phyloP scores from a whole-genome alignment of 2,888 invertebrate species.

The Panorpa germanica region DNA sequence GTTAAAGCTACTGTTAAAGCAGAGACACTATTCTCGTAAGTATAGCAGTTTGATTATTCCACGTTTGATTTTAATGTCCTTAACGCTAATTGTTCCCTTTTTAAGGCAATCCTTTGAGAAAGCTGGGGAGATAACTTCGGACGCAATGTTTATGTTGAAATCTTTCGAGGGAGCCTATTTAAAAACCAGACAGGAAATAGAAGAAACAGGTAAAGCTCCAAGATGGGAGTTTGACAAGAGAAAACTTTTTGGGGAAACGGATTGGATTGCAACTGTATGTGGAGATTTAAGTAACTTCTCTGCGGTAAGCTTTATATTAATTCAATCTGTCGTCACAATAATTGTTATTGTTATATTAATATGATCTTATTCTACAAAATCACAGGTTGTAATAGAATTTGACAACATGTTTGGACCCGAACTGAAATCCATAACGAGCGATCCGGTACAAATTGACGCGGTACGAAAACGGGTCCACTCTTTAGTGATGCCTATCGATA shows the following conservation, averaged over 20 bases:
- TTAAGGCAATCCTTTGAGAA: slow-evolving; percentile 30
- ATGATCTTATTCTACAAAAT: slow-evolving; percentile 11
- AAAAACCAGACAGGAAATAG: slow-evolving; percentile 64
- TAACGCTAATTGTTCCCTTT: slow-evolving; percentile 10
- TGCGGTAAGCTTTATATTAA: slow-evolving; percentile 27
- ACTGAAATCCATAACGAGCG: slow-evolving; percentile 68
- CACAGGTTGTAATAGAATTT: slow-evolving; percentile 63
- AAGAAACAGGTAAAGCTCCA: slow-evolving; percentile 63
- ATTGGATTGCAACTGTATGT: slow-evolving; percentile 68
- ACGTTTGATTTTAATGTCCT: neutral
- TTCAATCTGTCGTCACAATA: neutral
- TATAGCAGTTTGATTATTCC: slow-evolving; percentile 9
- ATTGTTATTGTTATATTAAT: neutral
- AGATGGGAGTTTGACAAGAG: slow-evolving; percentile 86
- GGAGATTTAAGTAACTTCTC: slow-evolving; percentile 61
- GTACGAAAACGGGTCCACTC: slow-evolving; percentile 64
- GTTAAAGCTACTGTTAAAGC: slow-evolving; percentile 51
- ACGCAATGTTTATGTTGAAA: slow-evolving; percentile 47
- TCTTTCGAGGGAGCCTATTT: slow-evolving; percentile 60
- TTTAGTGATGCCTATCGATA: slow-evolving; percentile 52
- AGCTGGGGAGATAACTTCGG: slow-evolving; percentile 30
- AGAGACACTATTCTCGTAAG: slow-evolving; percentile 58
- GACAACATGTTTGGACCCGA: slow-evolving; percentile 79
- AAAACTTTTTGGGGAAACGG: slow-evolving; percentile 62
- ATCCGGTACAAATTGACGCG: slow-evolving; percentile 71